Evolutionary conservation across 2,113 vertebrate genomes (phyloP).

Genomic region (Aptenodytes forsteri): DNA sequence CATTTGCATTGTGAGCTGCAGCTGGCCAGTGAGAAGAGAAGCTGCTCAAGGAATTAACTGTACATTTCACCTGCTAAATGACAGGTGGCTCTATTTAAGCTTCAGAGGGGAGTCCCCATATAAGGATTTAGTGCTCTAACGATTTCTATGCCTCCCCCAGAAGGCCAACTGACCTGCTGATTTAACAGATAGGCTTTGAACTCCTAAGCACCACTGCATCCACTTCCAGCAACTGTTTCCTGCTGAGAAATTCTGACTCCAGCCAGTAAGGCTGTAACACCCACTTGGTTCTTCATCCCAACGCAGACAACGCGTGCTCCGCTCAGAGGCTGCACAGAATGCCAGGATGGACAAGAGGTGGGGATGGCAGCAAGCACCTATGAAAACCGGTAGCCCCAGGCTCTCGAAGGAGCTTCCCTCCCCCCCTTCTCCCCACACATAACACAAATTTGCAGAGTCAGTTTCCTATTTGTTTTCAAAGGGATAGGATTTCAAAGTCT

Average conservation of each 20-base stretch:
- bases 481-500: constrained; percentile 96
- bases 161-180: constrained; percentile 30
- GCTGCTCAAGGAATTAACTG: constrained; percentile 46
- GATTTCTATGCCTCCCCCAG: not conserved
- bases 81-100: constrained; percentile 6
- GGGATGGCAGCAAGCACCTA: constrained; percentile 65
- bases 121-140: not conserved
- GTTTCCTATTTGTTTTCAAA: constrained; percentile 78
- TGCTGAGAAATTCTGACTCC: constrained; percentile 38
- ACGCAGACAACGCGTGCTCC: not conserved
- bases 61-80: not conserved
- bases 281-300: constrained; percentile 35
- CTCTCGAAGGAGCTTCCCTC: constrained; percentile 68
- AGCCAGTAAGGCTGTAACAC: constrained; percentile 29
- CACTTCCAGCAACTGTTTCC: constrained; percentile 20
- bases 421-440: constrained; percentile 53
- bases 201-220: constrained; percentile 50
- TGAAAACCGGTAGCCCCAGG: constrained; percentile 64
- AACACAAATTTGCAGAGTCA: constrained; percentile 56
- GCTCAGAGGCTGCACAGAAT: constrained; percentile 45
- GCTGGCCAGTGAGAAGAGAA: constrained; percentile 25
- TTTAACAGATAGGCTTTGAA: constrained; percentile 29
- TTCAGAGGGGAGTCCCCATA: not conserved
- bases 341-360: constrained; percentile 60
- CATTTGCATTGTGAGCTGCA: constrained; percentile 33